These are phyloP conservation scores for Stenoptilia bipunctidactyla DNA, from an alignment of 2,888 invertebrate species.

Conservation along the genomic window DNA sequence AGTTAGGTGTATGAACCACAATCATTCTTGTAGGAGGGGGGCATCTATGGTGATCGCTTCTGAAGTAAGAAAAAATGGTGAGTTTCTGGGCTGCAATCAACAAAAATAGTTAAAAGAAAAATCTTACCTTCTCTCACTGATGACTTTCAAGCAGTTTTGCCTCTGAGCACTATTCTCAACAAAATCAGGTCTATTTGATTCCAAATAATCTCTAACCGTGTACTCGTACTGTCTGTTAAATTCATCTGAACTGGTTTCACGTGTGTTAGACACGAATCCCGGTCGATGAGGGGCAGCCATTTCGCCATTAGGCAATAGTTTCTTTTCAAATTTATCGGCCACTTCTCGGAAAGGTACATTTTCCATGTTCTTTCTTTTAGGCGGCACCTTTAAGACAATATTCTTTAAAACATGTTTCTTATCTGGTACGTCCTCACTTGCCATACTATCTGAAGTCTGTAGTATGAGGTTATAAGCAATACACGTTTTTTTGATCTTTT, in stretches of 20 bases:
- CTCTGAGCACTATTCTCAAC: slow-evolving; percentile 48
- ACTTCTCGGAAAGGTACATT: slow-evolving; percentile 40
- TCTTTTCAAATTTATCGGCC: slow-evolving; percentile 28
- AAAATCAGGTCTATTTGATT: slow-evolving; percentile 79
- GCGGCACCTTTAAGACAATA: slow-evolving; percentile 53
- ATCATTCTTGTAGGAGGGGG: slow-evolving; percentile 47
- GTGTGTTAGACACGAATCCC: slow-evolving; percentile 20
- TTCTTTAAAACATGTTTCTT: slow-evolving; percentile 36
- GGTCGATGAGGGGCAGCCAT: slow-evolving; percentile 20
- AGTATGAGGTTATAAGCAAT: slow-evolving; percentile 60
- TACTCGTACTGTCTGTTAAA: slow-evolving; percentile 26
- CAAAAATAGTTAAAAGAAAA: not conserved
- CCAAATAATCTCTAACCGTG: slow-evolving; percentile 77
- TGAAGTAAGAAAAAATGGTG: slow-evolving; percentile 55
- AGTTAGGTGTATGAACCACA: slow-evolving; percentile 40
- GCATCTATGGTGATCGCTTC: slow-evolving; percentile 24
- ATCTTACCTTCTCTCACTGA: slow-evolving; percentile 47
- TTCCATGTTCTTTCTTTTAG: slow-evolving; percentile 25
- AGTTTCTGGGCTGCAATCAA: slow-evolving; percentile 17
- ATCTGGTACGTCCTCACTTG: slow-evolving; percentile 34
- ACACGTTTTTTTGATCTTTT: slow-evolving; percentile 42
- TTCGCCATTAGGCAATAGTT: slow-evolving; percentile 12
- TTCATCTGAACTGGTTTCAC: slow-evolving; percentile 45
- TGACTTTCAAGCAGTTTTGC: slow-evolving; percentile 44
- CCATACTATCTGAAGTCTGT: slow-evolving; percentile 52